Evolutionary conservation across 2,797 vertebrate species (phyloP).

Genomic region (Gymnodraco acuticeps): DNA sequence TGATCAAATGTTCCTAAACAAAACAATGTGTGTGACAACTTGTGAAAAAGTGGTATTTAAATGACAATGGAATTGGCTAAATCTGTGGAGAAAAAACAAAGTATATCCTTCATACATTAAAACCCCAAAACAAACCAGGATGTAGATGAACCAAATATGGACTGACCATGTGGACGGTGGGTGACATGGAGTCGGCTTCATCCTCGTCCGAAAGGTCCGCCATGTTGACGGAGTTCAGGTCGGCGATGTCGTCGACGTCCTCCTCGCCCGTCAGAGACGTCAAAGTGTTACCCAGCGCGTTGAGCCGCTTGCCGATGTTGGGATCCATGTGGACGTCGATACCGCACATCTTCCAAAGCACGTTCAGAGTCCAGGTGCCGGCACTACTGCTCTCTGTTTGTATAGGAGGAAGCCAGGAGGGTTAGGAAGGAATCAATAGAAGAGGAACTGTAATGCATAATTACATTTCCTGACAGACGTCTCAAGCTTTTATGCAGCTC

Average conservation of each 20-base stretch:
- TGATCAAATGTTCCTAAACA: background rate
- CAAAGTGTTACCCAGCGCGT: constrained; percentile 96
- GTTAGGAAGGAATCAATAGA: background rate
- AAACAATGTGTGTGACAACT: background rate
- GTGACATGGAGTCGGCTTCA: constrained; percentile 93
- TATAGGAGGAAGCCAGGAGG: background rate
- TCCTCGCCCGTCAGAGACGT: constrained; percentile 98
- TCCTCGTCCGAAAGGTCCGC: constrained; percentile 96
- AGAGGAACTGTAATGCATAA: constrained; percentile 19
- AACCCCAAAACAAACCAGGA: background rate
- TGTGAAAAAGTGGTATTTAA: background rate
- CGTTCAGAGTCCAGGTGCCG: constrained; percentile 98
- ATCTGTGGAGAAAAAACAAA: background rate
- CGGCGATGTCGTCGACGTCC: constrained; percentile 94
- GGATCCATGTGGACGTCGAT: constrained; percentile 99
- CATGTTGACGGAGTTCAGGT: constrained; percentile 94
- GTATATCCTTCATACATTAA: background rate
- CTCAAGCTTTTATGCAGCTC: constrained; percentile 34
- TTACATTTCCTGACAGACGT: constrained; percentile 24
- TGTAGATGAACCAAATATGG: background rate
- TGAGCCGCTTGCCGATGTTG: constrained; percentile 97
- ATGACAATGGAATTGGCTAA: background rate
- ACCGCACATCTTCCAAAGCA: constrained; percentile 99
- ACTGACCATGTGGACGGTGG: constrained; percentile 92
- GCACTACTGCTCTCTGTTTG: constrained; percentile 95